Evolutionary conservation across 2,888 invertebrate genomes (phyloP).

Genomic region (Blomia tropicalis): DNA sequence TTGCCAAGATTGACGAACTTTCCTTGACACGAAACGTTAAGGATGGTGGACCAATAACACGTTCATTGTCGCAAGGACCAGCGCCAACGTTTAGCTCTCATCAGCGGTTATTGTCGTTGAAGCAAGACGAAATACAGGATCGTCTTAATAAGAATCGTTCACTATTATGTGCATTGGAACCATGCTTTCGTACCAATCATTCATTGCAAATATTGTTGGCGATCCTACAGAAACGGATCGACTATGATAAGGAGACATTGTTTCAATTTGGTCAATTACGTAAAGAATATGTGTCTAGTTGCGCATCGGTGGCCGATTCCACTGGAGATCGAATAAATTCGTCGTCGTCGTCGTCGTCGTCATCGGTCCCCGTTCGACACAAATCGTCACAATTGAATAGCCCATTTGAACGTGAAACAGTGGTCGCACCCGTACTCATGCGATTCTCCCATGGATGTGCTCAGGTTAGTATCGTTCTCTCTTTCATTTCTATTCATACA

Average conservation of each 20-base stretch:
- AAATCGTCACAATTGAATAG: conserved; percentile 28
- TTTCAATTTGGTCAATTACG: conserved; percentile 45
- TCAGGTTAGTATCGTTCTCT: conserved; percentile 38
- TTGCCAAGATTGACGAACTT: conserved; percentile 58
- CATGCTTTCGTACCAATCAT: conserved; percentile 60
- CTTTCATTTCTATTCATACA: conserved; percentile 1
- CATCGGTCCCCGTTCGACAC: background rate
- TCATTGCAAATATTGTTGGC: conserved; percentile 57
- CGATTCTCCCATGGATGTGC: conserved; percentile 40
- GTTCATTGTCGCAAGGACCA: conserved; percentile 39
- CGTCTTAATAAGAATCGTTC: conserved; percentile 80
- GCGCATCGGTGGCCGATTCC: background rate
- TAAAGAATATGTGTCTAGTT: conserved; percentile 37
- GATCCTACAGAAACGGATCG: conserved; percentile 57
- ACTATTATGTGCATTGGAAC: conserved; percentile 49
- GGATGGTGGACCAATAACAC: conserved; percentile 30
- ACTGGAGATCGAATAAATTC: background rate
- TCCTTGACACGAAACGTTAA: conserved; percentile 30
- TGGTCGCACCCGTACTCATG: conserved; percentile 44
- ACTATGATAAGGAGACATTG: conserved; percentile 75
- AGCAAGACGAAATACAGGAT: conserved; percentile 69
- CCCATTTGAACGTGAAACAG: conserved; percentile 45
- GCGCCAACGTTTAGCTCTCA: conserved; percentile 72
- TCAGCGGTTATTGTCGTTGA: conserved; percentile 66
- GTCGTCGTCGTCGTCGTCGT: background rate